Evolutionary conservation across 2,888 invertebrate species (phyloP), one percentile per base, ranked within the genome.

Genomic region (Mythimna impura): DNA sequence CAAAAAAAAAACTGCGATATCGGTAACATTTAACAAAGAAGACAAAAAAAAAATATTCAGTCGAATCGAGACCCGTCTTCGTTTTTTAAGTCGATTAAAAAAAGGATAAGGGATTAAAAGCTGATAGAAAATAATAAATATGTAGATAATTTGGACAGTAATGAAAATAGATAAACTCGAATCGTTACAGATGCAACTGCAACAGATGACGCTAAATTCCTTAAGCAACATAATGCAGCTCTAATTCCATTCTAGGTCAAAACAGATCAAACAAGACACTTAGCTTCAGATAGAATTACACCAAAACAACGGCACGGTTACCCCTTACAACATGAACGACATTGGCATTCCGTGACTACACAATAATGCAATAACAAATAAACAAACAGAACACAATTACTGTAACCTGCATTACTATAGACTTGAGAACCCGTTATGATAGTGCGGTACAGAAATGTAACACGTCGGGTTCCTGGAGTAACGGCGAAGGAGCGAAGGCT

Each of bases 401-500:
- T 79, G 17, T 73, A 55, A 22, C 65, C 58, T 30, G 43, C 50
- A 61, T 62, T 76, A 78, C 78, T 79, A 79, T 79, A 47, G 64
- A 79, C 64, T 64, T 40, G 36, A 40, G 60, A 67, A 65, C 66
- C 78, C 72, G 79, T 82, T 82, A 80, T 54, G 43, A 78, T 55
- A 30, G 78, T 78, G 82, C 78, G 66, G 78, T 82, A 82, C 57
- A 62, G 63, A 76, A 81, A 67, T 79, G 55, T 66, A 77, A 76
- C 81, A 60, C 71, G 63, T 77, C 25, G 54, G 30, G 34, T 40
- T 57, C 36, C 55, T 54, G 57, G 68, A 60, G 58, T 83, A 85
- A 85, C 86, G 84, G 85, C 76, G 10, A 73, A 78, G 84, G 82
- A 81, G 74, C 64, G 66, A 12, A 40, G 25, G 34, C 84, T n/a